Evolutionary conservation across 2,797 vertebrate genomes (phyloP).

Genomic region (Clarias laeviceps): DNA sequence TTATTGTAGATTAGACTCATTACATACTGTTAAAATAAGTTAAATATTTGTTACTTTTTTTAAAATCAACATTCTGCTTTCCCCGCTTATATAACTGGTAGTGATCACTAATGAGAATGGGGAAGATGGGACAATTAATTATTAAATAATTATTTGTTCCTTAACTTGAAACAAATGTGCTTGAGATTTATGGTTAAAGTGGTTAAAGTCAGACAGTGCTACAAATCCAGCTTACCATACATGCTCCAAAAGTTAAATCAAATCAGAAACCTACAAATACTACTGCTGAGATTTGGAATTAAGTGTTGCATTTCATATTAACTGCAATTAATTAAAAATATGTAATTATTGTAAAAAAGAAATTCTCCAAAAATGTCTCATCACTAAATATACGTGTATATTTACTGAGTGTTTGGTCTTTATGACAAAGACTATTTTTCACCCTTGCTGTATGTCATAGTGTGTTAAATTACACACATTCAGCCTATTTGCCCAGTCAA

Average conservation of each 20-base stretch:
- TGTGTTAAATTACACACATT: slow-evolving; percentile 8
- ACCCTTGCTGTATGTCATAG: slow-evolving; percentile 7
- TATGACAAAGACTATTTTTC: neutral
- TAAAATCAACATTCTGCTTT: neutral
- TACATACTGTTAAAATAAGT: neutral
- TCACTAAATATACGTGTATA: neutral
- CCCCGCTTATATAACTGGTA: neutral
- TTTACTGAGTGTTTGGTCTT: neutral
- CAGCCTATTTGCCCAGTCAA: slow-evolving; percentile 12
- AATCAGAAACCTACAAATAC: neutral
- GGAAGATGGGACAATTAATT: neutral
- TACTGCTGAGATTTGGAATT: neutral
- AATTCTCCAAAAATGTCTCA: neutral
- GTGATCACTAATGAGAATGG: neutral
- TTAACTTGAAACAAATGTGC: neutral
- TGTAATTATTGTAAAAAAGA: neutral
- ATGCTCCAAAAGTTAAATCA: neutral
- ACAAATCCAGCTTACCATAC: neutral
- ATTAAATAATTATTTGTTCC: neutral
- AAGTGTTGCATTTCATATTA: neutral
- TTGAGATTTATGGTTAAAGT: too few species aligned
- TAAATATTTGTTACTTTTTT: neutral
- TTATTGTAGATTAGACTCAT: neutral
- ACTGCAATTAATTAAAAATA: neutral
- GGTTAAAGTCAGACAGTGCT: too few species aligned